Evolutionary conservation across 2,113 vertebrate species (phyloP), one percentile per base, ranked within the genome.

Genomic region (Ciconia stormi): DNA sequence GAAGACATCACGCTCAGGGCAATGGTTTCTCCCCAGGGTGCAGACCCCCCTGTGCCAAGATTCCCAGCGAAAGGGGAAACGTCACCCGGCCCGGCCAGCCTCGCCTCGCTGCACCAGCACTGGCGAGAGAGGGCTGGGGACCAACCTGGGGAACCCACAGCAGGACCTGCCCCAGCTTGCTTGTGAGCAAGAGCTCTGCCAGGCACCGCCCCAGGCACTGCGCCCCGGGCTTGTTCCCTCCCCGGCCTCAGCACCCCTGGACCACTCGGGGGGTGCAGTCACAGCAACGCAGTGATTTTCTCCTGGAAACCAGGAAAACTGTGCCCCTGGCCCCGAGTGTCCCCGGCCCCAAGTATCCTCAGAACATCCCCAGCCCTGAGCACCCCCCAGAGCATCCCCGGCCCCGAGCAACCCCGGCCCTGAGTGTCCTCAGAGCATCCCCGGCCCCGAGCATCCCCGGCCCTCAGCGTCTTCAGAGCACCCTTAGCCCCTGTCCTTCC

Each of bases 1-100:
- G 16, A 15, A 19, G n/a, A 5, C 1, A 2, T 70, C 73, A 11
- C 9, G 0, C 13, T 32, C 40, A 0, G 29, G 40, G 12, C 0
- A 3, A 7, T 6, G 19, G 7, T 38, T 69, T 59, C 44, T 52
- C 19, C 66, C 11, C 58, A 53, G 6, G 22, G 7, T 32, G 29
- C 32, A 82, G 55, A 89, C 22, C 2, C 2, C 8, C 17, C 17
- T 0, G 0, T 38, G 38, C 38, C 38, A 38, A 25, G 34, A 18
- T 44, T 19, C 12, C 23, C 70, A n/a, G 5, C 10, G 4, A 32
- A 49, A 50, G n/a, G 26, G 29, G 40, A 52, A 47, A 46, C 0
- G 2, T 21, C 2, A 2, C 79, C n/a, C 13, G 9, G 61, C 22
- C 49, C 9, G 5, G 3, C 34, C 40, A 67, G 46, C n/a, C 47